Evolutionary conservation across 1,140 invertebrate genomes (phyloP).

Genomic region (Apis florea): DNA sequence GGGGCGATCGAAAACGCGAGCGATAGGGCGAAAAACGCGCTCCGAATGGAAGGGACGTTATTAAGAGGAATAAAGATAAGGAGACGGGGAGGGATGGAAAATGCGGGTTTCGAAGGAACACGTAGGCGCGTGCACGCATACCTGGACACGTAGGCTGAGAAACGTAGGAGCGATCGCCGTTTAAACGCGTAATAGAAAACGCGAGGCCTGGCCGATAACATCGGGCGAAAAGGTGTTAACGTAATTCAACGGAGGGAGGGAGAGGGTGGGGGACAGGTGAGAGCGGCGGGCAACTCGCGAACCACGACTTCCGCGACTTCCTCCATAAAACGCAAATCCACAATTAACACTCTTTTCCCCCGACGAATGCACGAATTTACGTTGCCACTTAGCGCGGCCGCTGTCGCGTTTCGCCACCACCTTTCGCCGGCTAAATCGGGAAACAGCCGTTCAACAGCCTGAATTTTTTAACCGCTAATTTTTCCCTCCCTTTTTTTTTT

Average conservation of each 20-base stretch:
- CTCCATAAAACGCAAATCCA: slow-evolving; percentile 72
- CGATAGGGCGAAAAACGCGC: slow-evolving; percentile 25
- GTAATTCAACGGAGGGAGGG: slow-evolving; percentile 65
- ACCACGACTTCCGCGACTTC: slow-evolving; percentile 54
- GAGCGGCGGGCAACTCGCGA: slow-evolving; percentile 5
- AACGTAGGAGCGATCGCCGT: slow-evolving; percentile 55
- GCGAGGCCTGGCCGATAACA: slow-evolving; percentile 57
- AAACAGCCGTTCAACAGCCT: neutral
- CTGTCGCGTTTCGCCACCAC: neutral
- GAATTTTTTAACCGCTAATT: slow-evolving; percentile 4
- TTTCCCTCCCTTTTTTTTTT: neutral
- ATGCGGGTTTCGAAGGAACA: slow-evolving; percentile 2
- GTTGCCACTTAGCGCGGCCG: slow-evolving; percentile 51
- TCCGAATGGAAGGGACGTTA: slow-evolving; percentile 42
- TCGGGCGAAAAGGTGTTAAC: slow-evolving; percentile 70
- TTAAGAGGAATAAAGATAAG: slow-evolving; percentile 63
- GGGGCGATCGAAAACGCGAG: neutral
- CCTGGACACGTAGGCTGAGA: slow-evolving; percentile 24
- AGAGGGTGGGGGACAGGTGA: slow-evolving; percentile 44
- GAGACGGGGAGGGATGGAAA: too few species aligned
- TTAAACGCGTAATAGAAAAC: slow-evolving; percentile 63
- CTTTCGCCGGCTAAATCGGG: slow-evolving; percentile 11
- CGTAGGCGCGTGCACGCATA: slow-evolving; percentile 27
- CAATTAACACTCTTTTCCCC: slow-evolving; percentile 68
- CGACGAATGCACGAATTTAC: slow-evolving; percentile 53